These are phyloP conservation scores for Dicentrarchus labrax DNA, from an alignment of 2,113 vertebrate genomes.

Conservation along the genomic window DNA sequence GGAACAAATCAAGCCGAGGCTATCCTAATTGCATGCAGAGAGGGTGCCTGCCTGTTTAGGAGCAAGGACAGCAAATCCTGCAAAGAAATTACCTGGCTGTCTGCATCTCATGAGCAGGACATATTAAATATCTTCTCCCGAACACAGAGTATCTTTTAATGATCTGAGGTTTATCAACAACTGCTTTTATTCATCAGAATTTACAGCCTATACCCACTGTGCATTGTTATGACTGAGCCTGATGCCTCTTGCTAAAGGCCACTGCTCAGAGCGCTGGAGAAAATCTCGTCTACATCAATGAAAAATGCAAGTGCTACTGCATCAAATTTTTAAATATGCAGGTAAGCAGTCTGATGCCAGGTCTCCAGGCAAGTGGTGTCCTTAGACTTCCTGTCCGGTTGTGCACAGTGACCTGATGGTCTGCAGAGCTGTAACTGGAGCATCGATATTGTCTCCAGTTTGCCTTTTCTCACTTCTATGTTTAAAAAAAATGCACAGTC, in stretches of 20 bases:
- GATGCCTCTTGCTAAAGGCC: slow-evolving; percentile 28
- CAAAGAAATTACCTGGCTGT: slow-evolving; percentile 73
- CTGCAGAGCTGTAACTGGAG: slow-evolving; percentile 24
- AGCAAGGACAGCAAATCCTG: slow-evolving; percentile 77
- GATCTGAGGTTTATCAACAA: slow-evolving; percentile 62
- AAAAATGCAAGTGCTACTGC: slow-evolving; percentile 40
- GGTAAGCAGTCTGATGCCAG: slow-evolving; percentile 45
- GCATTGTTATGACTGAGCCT: slow-evolving; percentile 10
- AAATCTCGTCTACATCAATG: slow-evolving; percentile 36
- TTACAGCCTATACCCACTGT: slow-evolving; percentile 45
- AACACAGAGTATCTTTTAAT: slow-evolving; percentile 43
- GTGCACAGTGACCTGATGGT: slow-evolving; percentile 43
- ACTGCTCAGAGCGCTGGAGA: slow-evolving; percentile 6
- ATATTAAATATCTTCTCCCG: slow-evolving; percentile 70
- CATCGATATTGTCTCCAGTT: slow-evolving; percentile 46
- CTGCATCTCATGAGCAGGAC: slow-evolving; percentile 66
- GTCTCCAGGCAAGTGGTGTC: slow-evolving; percentile 42
- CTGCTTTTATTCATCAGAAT: slow-evolving; percentile 49
- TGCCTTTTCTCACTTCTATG: slow-evolving; percentile 31
- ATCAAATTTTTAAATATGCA: slow-evolving; percentile 52
- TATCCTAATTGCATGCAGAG: slow-evolving; percentile 74
- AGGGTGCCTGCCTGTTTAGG: slow-evolving; percentile 67
- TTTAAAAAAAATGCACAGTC: slow-evolving; percentile 30
- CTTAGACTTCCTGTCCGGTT: slow-evolving; percentile 50
- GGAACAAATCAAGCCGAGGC: slow-evolving; percentile 77